Base-by-base conservation (phyloP, 2,797 vertebrate species). In the Poeciliopsis infans region DNA sequence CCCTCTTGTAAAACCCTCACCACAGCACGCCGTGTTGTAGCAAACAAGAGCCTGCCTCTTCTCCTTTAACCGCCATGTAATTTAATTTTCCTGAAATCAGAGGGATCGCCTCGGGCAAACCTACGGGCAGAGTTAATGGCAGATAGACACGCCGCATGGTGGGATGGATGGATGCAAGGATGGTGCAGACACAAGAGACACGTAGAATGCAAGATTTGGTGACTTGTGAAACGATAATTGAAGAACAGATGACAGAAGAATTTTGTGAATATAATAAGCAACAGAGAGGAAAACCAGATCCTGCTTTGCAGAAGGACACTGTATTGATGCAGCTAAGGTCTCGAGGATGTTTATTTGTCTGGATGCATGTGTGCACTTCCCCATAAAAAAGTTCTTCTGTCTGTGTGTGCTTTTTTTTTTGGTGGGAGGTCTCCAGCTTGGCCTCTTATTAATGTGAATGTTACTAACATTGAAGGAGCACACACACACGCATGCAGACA, bases 31-130 rank as follows among this genome's bases (percentile, higher is more conserved):
- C 73, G 47, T 90, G 88, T 93, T 90, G 83, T 89, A 87, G 86
- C 88, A 92, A 93, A 94, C 93, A 91, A 87, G 85, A 87, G 78
- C 83, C 80, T 59, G 33, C 87, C 89, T 88, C 82, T 79, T 83
- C 86, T 83, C 85, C 84, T 90, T 83, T 43, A 53, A 84, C 89
- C 75, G 31, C 85, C 39, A 47, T 90, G 87, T 92, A 94, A 94
- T 94, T 93, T 66, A 91, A 91, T 94, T 93, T 91, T 77, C 64
- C 71, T 90, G 79, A 90, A 93, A 93, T 91, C 79, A 77, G 84
- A 87, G 83, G 72, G 79, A 89, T 87, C 11, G 73, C 86, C 59
- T 46, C 66, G 16, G 86, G 86, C 86, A 49, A 83, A 80, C 79
- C 80, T 45, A 53, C 57, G 77, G 80, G 83, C 85, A 53, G 83